phyloP scores from a whole-genome alignment of 2,113 vertebrate genomes.

The Pluvianellus socialis region DNA sequence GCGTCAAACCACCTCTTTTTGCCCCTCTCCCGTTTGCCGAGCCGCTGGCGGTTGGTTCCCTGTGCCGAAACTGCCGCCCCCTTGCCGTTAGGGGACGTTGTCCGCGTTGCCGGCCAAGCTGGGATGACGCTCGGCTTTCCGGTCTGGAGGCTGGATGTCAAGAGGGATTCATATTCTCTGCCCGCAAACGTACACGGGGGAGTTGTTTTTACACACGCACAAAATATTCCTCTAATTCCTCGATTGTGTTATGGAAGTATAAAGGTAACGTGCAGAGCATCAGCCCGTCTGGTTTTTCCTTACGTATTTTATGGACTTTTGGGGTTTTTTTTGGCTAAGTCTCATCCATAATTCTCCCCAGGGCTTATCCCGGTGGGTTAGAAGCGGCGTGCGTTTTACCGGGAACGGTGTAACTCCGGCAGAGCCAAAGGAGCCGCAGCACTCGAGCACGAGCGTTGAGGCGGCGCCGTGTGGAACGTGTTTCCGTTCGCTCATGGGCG shows the following conservation, averaged over 20 bases:
- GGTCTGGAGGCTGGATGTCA: neutral
- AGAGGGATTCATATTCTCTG: neutral
- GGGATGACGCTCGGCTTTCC: rapidly evolving
- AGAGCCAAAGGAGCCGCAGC: neutral
- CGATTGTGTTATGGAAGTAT: too few species aligned
- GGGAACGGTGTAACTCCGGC: too few species aligned
- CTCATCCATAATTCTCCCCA: neutral
- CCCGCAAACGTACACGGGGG: rapidly evolving
- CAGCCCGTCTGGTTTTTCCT: neutral
- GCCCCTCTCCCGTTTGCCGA: neutral
- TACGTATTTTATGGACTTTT: neutral
- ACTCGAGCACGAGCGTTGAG: rapidly evolving
- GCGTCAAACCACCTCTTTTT: neutral
- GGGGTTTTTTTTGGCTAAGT: neutral
- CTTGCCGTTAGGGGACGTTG: rapidly evolving
- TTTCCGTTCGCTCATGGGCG: neutral
- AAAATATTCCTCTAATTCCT: neutral
- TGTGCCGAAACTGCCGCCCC: rapidly evolving
- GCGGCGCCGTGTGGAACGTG: rapidly evolving
- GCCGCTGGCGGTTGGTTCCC: neutral
- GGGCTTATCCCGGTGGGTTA: neutral
- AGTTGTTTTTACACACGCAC: rapidly evolving
- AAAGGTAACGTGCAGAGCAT: neutral
- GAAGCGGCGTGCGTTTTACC: too few species aligned
- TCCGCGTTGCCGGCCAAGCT: rapidly evolving